Conservation (phyloP, 2,888 invertebrate species). For the Esperia sulphurella region DNA sequence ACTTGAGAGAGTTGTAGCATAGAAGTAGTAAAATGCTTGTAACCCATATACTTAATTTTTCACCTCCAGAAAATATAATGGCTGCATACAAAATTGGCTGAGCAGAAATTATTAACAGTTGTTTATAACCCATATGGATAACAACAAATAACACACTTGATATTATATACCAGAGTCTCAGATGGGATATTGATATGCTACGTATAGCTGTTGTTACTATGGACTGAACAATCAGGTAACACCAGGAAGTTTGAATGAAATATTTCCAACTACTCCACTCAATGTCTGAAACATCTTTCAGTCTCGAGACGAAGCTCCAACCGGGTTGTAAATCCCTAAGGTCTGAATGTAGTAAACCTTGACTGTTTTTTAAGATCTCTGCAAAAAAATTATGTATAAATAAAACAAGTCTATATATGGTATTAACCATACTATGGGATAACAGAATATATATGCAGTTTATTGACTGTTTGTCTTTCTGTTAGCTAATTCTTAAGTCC, state of each 20-base stretch:
- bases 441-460: no score
- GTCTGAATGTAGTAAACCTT: slow-evolving; percentile 26
- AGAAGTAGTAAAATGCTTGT: slow-evolving; percentile 69
- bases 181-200: slow-evolving; percentile 27
- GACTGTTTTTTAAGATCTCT: slow-evolving; percentile 37
- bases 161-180: slow-evolving; percentile 77
- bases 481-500: no score
- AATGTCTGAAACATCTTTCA: slow-evolving; percentile 83
- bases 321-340: slow-evolving; percentile 76
- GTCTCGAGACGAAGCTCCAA: slow-evolving; percentile 75
- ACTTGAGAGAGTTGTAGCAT: slow-evolving; percentile 71
- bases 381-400: slow-evolving; percentile 47
- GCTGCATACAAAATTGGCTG: slow-evolving; percentile 77
- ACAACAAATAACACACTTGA: slow-evolving; percentile 70
- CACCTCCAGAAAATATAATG: slow-evolving; percentile 64
- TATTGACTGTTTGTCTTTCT: no score
- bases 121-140: slow-evolving; percentile 65
- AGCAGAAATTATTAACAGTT: slow-evolving; percentile 66
- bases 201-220: slow-evolving; percentile 73
- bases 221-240: slow-evolving; percentile 78
- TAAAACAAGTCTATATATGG: no score
- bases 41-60: slow-evolving; percentile 75
- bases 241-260: slow-evolving; percentile 69
- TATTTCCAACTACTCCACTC: slow-evolving; percentile 85
- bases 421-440: no score